Conservation (phyloP, 2,797 vertebrate species). For the Myripristis murdjan region DNA sequence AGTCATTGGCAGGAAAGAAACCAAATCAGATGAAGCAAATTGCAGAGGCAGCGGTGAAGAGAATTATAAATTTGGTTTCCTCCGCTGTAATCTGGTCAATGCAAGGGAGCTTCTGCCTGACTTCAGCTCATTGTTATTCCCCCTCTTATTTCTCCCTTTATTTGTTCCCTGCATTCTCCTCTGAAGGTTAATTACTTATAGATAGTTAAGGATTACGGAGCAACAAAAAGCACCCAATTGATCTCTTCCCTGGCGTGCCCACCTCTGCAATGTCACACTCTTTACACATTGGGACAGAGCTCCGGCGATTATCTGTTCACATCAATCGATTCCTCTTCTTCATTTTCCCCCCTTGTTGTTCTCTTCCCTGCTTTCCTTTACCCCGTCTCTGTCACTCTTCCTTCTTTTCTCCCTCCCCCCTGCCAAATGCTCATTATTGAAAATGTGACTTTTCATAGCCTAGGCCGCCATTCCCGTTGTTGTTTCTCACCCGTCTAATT, state of each 20-base stretch:
- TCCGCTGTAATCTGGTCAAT: constrained; percentile 47
- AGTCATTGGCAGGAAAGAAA: constrained; percentile 44
- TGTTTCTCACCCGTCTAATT: constrained; percentile 69
- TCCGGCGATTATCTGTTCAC: constrained; percentile 79
- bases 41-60: constrained; percentile 53
- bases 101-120: constrained; percentile 49
- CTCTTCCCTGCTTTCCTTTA: constrained; percentile 21
- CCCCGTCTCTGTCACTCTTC: constrained; percentile 44
- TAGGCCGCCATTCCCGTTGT: constrained; percentile 54
- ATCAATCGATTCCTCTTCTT: constrained; percentile 75
- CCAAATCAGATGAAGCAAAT: constrained; percentile 48
- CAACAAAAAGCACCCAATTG: constrained; percentile 81
- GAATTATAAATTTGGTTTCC: constrained; percentile 60
- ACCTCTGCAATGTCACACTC: constrained; percentile 83
- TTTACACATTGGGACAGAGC: constrained; percentile 73
- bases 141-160: constrained; percentile 62
- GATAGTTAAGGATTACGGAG: constrained; percentile 85
- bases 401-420: constrained; percentile 37
- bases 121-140: constrained; percentile 74
- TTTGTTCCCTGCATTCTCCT: constrained; percentile 72
- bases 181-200: constrained; percentile 87
- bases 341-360: constrained; percentile 38
- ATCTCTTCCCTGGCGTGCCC: constrained; percentile 75
- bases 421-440: constrained; percentile 69
- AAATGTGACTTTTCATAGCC: constrained; percentile 72